Evolutionary conservation across 2,888 invertebrate genomes (phyloP).

Genomic region (Lagria hirta): DNA sequence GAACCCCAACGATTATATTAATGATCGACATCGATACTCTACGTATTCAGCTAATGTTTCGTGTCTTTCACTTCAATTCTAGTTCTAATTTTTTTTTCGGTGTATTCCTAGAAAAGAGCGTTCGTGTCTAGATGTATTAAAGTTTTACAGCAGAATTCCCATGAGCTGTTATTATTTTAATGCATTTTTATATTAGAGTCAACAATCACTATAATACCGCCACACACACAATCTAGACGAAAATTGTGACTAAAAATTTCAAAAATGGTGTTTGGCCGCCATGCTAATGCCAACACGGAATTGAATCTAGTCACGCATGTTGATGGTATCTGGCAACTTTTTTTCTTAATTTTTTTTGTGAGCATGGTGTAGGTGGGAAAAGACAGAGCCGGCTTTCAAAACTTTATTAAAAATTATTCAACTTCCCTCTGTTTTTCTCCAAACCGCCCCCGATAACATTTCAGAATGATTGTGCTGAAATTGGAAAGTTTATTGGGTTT

Average conservation of each 20-base stretch:
- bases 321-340: slow-evolving; percentile 49
- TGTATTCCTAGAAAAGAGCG: slow-evolving; percentile 24
- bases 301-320: slow-evolving; percentile 49
- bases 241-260: no score
- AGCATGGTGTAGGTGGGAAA: no score
- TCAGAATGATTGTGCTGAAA: no score
- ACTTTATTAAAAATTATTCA: no score
- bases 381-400: no score
- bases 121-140: slow-evolving; percentile 38
- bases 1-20: slow-evolving; percentile 41
- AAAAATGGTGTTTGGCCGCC: slow-evolving; percentile 35
- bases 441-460: no score
- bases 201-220: slow-evolving; percentile 3
- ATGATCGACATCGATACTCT: slow-evolving; percentile 45
- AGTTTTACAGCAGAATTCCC: slow-evolving; percentile 35
- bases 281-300: slow-evolving; percentile 51
- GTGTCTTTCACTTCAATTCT: slow-evolving; percentile 37
- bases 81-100: slow-evolving; percentile 33
- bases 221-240: slow-evolving; percentile 4
- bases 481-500: background rate
- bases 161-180: slow-evolving; percentile 39
- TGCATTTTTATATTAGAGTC: slow-evolving; percentile 29
- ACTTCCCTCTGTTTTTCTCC: no score
- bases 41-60: slow-evolving; percentile 36
- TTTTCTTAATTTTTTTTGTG: no score